These are phyloP conservation scores for Strigamia crassipes DNA, from an alignment of 2,888 invertebrate species.

Conservation along the genomic window DNA sequence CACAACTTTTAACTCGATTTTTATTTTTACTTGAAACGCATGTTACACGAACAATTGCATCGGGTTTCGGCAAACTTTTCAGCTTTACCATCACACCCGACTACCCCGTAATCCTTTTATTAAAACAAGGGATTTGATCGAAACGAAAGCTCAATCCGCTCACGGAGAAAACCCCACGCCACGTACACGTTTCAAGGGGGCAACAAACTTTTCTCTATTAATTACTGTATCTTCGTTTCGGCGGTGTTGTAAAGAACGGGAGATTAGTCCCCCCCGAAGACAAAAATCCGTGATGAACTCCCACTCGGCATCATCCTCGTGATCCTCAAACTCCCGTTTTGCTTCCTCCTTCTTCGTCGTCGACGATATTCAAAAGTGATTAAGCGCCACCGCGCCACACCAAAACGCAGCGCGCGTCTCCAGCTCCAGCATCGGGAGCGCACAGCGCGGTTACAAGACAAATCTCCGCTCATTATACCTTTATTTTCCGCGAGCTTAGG, in stretches of 20 bases:
- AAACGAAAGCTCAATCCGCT: constrained; percentile 32
- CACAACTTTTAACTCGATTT: too few species aligned
- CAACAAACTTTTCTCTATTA: constrained; percentile 30
- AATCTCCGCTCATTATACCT: constrained; percentile 47
- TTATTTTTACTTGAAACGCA: too few species aligned
- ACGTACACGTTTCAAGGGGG: not conserved
- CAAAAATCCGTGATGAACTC: constrained; percentile 37
- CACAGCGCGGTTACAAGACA: constrained; percentile 46
- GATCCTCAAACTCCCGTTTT: not conserved
- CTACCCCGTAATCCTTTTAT: constrained; percentile 19
- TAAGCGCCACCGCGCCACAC: constrained; percentile 29
- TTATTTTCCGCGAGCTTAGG: constrained; percentile 47
- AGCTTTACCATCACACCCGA: constrained; percentile 20
- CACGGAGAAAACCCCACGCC: constrained; percentile 6
- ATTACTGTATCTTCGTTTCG: constrained; percentile 23
- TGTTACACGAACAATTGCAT: too few species aligned
- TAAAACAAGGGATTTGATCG: constrained; percentile 32
- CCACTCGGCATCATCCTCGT: constrained; percentile 2
- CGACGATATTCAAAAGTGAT: constrained; percentile 30
- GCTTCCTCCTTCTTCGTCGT: not conserved
- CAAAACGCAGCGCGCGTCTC: constrained; percentile 13
- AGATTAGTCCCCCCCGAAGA: constrained; percentile 31
- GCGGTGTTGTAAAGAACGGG: constrained; percentile 29
- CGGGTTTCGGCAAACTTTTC: constrained; percentile 32
- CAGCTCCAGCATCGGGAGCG: not conserved